phyloP scores from a whole-genome alignment of 2,888 invertebrate species.

The Dione vanillae region DNA sequence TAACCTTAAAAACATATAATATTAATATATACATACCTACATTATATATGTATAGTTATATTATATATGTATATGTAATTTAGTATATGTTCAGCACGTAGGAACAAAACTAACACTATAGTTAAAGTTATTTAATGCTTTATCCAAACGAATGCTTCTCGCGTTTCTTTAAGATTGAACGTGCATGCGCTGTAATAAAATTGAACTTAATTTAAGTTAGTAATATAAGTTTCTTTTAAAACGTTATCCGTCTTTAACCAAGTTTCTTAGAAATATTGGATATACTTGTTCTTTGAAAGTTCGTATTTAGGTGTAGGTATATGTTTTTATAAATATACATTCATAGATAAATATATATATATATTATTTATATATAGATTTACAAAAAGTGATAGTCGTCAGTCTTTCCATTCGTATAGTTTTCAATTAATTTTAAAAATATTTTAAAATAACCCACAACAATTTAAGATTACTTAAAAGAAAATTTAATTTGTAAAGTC shows the following conservation, averaged over 20 bases:
- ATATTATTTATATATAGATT: not conserved
- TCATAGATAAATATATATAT: too few relatives aligned
- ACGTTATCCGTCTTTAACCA: slow-evolving; percentile 3
- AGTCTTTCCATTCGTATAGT: too few relatives aligned
- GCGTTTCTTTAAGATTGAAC: slow-evolving; percentile 23
- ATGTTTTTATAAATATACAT: too few relatives aligned
- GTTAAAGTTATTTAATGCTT: slow-evolving; percentile 22
- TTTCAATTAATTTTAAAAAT: too few relatives aligned
- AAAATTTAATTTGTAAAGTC: too few relatives aligned
- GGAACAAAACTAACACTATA: slow-evolving; percentile 14
- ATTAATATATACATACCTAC: too few relatives aligned
- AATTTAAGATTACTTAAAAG: not conserved
- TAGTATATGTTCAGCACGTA: not conserved
- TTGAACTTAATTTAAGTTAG: slow-evolving; percentile 24
- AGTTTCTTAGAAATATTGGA: slow-evolving; percentile 13
- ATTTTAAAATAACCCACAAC: not conserved
- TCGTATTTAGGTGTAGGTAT: not conserved
- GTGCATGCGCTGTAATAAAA: slow-evolving; percentile 25
- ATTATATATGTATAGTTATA: not conserved
- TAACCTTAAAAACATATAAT: too few relatives aligned
- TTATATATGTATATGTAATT: not conserved
- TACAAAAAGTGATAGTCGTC: not conserved
- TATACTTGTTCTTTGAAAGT: not conserved
- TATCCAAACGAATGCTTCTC: slow-evolving; percentile 22
- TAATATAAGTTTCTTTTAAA: slow-evolving; percentile 25